Conservation (phyloP, 2,888 invertebrate species). For the Napeogenes sylphis region DNA sequence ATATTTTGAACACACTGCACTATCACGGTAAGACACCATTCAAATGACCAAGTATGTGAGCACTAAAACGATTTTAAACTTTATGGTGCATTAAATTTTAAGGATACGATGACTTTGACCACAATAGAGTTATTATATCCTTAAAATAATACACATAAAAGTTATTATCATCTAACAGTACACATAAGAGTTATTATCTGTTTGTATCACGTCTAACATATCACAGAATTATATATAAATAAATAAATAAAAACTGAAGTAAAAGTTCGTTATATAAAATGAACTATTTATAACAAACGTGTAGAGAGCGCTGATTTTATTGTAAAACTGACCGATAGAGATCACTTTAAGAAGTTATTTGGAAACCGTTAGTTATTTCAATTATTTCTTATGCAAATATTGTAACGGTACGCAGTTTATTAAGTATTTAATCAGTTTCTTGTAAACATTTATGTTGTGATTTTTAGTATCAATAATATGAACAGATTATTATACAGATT, state of each 20-base stretch:
- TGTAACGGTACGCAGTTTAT: conserved; percentile 14
- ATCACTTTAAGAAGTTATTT: conserved; percentile 16
- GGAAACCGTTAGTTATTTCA: conserved; percentile 24
- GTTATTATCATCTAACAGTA: background rate
- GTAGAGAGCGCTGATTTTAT: conserved; percentile 13
- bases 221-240: no score
- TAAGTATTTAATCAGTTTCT: conserved; percentile 1
- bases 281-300: conserved; percentile 11
- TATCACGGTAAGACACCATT: no score
- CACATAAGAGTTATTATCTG: background rate
- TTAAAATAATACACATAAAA: no score
- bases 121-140: no score
- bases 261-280: no score
- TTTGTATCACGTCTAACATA: background rate
- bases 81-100: no score
- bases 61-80: no score
- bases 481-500: no score
- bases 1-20: background rate
- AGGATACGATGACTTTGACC: no score
- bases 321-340: conserved; percentile 19
- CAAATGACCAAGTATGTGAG: no score
- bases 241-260: no score
- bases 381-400: conserved; percentile 20
- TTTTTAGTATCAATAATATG: no score
- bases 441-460: background rate